Evolutionary conservation across 2,888 invertebrate genomes (phyloP).

Genomic region (Macaria notata): DNA sequence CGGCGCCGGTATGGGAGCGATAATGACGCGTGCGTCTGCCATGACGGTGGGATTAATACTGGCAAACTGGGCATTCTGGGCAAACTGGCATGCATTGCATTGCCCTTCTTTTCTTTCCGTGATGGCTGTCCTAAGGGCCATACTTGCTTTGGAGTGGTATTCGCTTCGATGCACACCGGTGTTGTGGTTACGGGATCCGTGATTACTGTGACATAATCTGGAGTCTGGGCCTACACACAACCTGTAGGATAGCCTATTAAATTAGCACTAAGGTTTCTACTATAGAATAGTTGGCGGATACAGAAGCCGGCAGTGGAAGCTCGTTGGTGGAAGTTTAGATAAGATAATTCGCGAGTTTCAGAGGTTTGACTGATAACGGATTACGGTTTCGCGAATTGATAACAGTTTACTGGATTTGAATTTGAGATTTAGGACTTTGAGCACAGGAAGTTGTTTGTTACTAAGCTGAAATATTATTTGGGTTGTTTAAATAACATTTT

Average conservation of each 20-base stretch:
- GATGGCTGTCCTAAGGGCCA: too few relatives aligned
- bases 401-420: background rate
- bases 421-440: background rate
- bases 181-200: background rate
- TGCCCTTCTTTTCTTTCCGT: too few relatives aligned
- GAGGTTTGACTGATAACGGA: constrained; percentile 19
- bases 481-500: too few relatives aligned
- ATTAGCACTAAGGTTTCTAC: too few relatives aligned
- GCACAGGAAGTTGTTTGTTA: too few relatives aligned
- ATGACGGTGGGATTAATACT: constrained; percentile 39
- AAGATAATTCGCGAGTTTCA: constrained; percentile 15
- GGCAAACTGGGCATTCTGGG: constrained; percentile 1
- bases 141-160: constrained; percentile 1
- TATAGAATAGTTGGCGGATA: background rate
- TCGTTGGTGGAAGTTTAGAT: constrained; percentile 22
- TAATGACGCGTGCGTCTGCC: constrained; percentile 54
- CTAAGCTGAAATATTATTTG: too few relatives aligned
- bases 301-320: constrained; percentile 15
- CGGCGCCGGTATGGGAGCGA: constrained; percentile 65
- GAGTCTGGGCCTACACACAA: too few relatives aligned
- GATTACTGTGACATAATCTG: background rate
- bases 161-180: background rate
- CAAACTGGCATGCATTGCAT: too few relatives aligned
- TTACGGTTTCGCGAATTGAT: constrained; percentile 11
- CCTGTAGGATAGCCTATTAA: too few relatives aligned